Evolutionary conservation across 2,797 vertebrate species (phyloP), one percentile per base, ranked within the genome.

Genomic region (Clangula hyemalis): DNA sequence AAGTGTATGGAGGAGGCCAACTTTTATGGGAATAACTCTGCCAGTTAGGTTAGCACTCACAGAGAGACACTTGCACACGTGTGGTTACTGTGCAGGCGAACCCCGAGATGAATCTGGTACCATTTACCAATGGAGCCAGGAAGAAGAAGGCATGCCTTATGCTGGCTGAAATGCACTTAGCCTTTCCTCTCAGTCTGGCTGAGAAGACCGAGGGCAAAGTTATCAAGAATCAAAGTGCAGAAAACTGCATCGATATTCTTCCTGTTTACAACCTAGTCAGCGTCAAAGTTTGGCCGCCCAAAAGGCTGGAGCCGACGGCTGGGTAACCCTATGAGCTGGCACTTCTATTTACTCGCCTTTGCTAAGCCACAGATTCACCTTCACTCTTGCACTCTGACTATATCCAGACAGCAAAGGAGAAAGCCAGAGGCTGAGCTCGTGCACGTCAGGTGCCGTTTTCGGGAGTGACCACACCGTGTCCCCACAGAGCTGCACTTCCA

Each of bases 381-480:
- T 65, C 3, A 6, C 30, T 41, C 27, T 85, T 83, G 76, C 17
- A 24, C 57, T 30, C 25, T 69, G 62, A 58, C 28, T 28, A 3
- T 17, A n/a, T 10, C 13, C 41, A 7, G 43, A 13, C 36, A 11
- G 53, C 36, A 8, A 2, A n/a, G 62, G 14, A 53, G 68, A 5
- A 32, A 32, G 32, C n/a, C 69, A 3, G 16, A 28, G 22, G 11
- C 5, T 15, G 57, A 7, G 51, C 19, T 38, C 9, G 3, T 47
- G 34, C 51, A 14, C 24, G 2, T n/a, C 2, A 4, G 28, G 27
- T 94, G 92, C 69, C 49, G 15, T 93, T 93, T 39, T 81, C 25
- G 5, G 30, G 24, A 95, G 70, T 16, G 24, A 16, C 97, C 98
- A 97, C 97, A 92, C 43, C 3, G 97, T 97, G 97, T 97, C 98